Base-by-base conservation (phyloP, 2,113 vertebrate species). In the Genyomyrus donnyi region DNA sequence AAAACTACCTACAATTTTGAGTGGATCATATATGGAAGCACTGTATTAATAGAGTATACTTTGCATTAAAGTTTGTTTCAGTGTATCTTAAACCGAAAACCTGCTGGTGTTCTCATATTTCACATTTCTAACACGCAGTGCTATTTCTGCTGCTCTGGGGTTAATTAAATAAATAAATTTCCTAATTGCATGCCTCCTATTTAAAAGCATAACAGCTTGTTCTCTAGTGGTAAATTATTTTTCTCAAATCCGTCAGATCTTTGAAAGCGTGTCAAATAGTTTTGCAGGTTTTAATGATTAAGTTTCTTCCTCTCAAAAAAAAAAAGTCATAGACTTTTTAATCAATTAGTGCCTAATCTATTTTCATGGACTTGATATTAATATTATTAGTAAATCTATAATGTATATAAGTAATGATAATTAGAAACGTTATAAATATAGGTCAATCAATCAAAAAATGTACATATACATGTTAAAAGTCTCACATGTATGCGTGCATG, bases 141-240 rank as follows among this genome's bases (percentile, higher is more conserved):
- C 2, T 15, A 80, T 42, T 42, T 42, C 35, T 80, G 31, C 74
- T 7, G 74, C 74, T 42, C 35, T 42, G 15, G 15, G 13, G 35
- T 35, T 56, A 80, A 80, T 80, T 42, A 56, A 87, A 87, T 86
- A 87, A 56, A 87, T 52, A 85, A 17, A 48, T 87, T 87, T 87
- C 48, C 27, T 42, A 87, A 87, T 87, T 27, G 13, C 85, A 52
- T 31, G 85, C 11, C n/a, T 56, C 49, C 9, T 27, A 87, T 56
- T 19, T 35, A 87, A 13, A 52, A 35, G 49, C 50, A 56, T 27
- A 87, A 87, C 49, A 87, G 31, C 50, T 35, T n/a, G 31, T 31
- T 53, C 50, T 53, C 27, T n/a, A 35, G 85, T 53, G 10, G 85
- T 39, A 53, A 10, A 8, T 35, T 53, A 56, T 87, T 87, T 87